Evolutionary conservation across 2,113 vertebrate genomes (phyloP), one percentile per base, ranked within the genome.

Genomic region (Artemisiospiza belli): DNA sequence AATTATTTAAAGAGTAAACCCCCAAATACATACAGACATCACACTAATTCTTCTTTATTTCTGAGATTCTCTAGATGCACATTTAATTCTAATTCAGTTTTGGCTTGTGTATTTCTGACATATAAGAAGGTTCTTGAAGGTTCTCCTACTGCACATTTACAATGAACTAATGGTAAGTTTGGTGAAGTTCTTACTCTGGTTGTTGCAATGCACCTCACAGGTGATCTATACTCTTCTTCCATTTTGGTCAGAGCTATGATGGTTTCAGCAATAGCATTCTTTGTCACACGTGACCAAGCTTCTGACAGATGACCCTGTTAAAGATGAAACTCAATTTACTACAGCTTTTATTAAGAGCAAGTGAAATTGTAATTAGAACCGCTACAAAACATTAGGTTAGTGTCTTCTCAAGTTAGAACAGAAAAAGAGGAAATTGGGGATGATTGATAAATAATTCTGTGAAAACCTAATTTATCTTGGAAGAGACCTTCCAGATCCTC

Each of bases 171-270:
- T 20, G 31, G 46, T 28, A 49, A 75, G 20, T 68, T 54, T 44
- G 81, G 51, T 69, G 12, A 66, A 72, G 37, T 30, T 51, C 97
- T 95, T 96, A 99, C 99, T 97, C 99, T 98, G 67, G 99, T 99
- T 95, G 99, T 99, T 92, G 99, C 99, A 70, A 99, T 99, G 93
- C 99, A 99, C 95, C 99, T 98, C 68, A 99, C 99, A 35, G 99
- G 99, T 59, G 98, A 99, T 52, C 99, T 98, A 88, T 99, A 99
- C 90, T 99, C 99, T 96, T 99, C 99, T 95, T 99, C 99, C 99
- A 99, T 99, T 98, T 99, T 99, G 91, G 99, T 99, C 94, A 99
- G 98, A 49, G 99, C 99, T 95, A 99, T 99, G 95, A 99, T 99
- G 87, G 99, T 99, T 98, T 99, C 99, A 46, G 99, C 99, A 79